Evolutionary conservation across 30 jellyfish, hydroid and myxozoan species (phyloP), one percentile per base, ranked within the genome.

Genomic region (Catostylus mosaicus): DNA sequence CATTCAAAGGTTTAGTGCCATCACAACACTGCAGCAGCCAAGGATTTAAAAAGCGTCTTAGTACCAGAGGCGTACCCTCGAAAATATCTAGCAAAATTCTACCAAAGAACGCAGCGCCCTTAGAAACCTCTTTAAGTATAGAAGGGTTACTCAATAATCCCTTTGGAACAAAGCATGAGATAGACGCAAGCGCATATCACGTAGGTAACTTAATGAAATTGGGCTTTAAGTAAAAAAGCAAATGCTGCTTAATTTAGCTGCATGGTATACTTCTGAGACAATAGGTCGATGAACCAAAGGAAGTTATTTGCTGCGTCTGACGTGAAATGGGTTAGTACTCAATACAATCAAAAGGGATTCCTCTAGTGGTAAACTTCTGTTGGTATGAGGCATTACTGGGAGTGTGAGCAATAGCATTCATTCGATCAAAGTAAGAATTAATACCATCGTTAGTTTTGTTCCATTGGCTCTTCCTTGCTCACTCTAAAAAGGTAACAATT

Each of bases 401-500:
- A 18, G 63, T 10, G 5, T 16, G 63, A 50, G 18, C 63, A 50
- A 8, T 3, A 50, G 63, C 24, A 50, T 16, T 50, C 63, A 18
- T 27, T 50, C 63, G 20, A 50, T 10, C 5, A 3, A 3, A 50
- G 20, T 10, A 50, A 50, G 27, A 18, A 43, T 16, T 50, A 18
- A 10, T 2, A 50, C 0, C 24, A 19, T 30, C 64, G 26, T 77
- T 77, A 88, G 67, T 81, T 78, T 54, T 88, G 82, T 24, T 88
- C 96, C 96, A 88, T 88, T 0, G 96, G 96, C 70, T 88, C 96
- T 62, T 88, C 96, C 61, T 88, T 78, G 86, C 51, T 69, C 30
- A 82, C 47, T 48, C 92, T 80, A 8, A 52, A 71, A 47, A 0
- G 30, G 20, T 27, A 18, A 22, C 27, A 29, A 73, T 0, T 1